A percentile compares a stretch with the other conserved stretches of the same genome.
Evolutionary conservation across 2,113 vertebrate genomes (phyloP).

Genomic region (Hippopotamus amphibius): DNA sequence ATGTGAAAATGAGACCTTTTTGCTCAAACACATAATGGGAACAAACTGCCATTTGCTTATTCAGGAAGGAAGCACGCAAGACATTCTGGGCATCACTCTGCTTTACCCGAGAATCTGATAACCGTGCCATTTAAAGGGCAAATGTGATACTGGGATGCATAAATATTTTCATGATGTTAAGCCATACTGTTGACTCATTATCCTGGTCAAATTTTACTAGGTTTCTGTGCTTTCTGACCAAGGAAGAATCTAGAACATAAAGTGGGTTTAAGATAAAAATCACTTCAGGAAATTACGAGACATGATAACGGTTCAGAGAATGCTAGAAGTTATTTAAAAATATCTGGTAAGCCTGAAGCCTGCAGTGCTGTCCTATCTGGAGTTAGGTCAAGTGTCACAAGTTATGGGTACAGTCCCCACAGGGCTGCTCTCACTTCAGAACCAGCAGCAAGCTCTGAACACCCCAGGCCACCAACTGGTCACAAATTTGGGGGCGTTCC

Average conservation of each 20-base stretch:
- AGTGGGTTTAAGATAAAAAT: neutral
- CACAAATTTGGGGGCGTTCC: neutral
- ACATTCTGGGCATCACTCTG: neutral
- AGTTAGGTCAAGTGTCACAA: neutral
- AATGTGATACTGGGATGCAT: neutral
- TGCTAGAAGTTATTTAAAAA: neutral
- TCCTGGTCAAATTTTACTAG: neutral
- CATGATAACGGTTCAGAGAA: neutral
- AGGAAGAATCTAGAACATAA: neutral
- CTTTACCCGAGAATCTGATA: neutral
- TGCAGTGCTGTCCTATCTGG: no score
- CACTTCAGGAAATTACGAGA: neutral
- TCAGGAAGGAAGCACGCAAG: neutral
- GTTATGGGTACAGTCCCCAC: fast-evolving
- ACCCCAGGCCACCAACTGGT: neutral
- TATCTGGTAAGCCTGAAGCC: neutral
- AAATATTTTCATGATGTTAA: neutral
- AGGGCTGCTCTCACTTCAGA: neutral
- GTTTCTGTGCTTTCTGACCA: neutral
- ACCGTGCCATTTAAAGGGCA: neutral
- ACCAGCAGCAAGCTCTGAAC: neutral
- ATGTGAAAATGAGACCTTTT: neutral
- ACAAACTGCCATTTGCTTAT: neutral
- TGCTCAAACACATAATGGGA: neutral
- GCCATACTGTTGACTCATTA: neutral